Percentiles rank a stretch among this genome's conserved stretches.
Conservation (phyloP, 2,888 invertebrate species). For the Polydrusus pterygomalis region DNA sequence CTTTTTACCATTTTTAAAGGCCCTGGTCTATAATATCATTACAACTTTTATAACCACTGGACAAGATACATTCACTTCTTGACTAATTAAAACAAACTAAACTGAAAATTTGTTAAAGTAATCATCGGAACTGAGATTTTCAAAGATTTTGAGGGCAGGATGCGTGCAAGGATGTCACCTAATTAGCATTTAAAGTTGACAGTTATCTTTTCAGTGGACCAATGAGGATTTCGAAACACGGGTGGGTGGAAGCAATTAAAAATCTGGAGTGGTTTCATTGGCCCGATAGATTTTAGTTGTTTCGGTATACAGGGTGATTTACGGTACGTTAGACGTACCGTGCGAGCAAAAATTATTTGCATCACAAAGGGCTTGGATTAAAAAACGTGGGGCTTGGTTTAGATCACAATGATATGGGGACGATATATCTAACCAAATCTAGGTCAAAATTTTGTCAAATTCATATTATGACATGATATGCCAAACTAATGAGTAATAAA, state of each 20-base stretch:
- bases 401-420: no score
- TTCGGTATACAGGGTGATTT: not conserved
- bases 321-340: no score
- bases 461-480: no score
- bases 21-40: not conserved
- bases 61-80: not conserved
- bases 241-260: conserved; percentile 50
- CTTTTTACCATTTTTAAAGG: no score
- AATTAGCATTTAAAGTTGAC: conserved; percentile 54
- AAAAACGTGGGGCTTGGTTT: no score
- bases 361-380: no score
- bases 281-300: conserved; percentile 13
- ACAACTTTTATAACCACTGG: not conserved
- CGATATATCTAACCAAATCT: no score
- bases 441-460: no score
- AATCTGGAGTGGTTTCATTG: conserved; percentile 38
- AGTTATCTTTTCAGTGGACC: conserved; percentile 53
- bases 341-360: no score
- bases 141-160: conserved; percentile 52
- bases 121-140: conserved; percentile 52
- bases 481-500: no score
- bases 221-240: conserved; percentile 49
- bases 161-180: conserved; percentile 53
- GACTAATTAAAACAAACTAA: conserved; percentile 40
- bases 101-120: conserved; percentile 53